Conservation (phyloP, 2,113 vertebrate genomes). For the Seriola rivoliana region DNA sequence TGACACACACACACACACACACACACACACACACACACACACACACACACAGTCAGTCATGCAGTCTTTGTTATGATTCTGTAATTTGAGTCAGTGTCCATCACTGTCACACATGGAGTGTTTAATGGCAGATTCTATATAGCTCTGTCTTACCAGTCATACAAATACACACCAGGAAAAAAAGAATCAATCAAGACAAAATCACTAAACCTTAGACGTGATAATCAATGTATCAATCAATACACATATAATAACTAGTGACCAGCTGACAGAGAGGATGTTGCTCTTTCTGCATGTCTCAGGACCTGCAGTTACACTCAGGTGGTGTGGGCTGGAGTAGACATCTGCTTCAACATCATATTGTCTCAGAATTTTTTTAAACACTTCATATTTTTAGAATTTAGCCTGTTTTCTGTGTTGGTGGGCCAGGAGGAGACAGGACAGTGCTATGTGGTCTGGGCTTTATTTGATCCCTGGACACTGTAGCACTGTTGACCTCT, state of each 20-base stretch:
- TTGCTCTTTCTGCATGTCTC: too few species aligned
- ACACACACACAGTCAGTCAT: not conserved
- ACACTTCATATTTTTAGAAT: too few species aligned
- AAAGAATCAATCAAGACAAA: slow-evolving; percentile 22
- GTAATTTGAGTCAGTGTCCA: not conserved
- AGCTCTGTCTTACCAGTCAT: not conserved
- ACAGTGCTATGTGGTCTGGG: too few species aligned
- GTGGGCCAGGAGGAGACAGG: too few species aligned
- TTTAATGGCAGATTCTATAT: slow-evolving; percentile 20
- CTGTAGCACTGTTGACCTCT: too few species aligned
- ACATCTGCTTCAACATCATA: too few species aligned
- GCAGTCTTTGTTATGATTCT: not conserved
- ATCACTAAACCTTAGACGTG: not conserved
- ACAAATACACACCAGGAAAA: slow-evolving; percentile 3
- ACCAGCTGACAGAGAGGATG: not conserved
- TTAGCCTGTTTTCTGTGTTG: too few species aligned
- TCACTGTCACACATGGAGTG: slow-evolving; percentile 17
- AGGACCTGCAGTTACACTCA: too few species aligned
- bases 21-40: not conserved
- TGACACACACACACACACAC: not conserved
- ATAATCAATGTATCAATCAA: slow-evolving; percentile 24
- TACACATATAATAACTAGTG: not conserved
- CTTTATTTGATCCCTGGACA: too few species aligned
- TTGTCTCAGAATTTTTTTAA: too few species aligned
- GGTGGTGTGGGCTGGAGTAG: too few species aligned